phyloP scores from a whole-genome alignment of 1,140 invertebrate species.

The Camponotus floridanus region DNA sequence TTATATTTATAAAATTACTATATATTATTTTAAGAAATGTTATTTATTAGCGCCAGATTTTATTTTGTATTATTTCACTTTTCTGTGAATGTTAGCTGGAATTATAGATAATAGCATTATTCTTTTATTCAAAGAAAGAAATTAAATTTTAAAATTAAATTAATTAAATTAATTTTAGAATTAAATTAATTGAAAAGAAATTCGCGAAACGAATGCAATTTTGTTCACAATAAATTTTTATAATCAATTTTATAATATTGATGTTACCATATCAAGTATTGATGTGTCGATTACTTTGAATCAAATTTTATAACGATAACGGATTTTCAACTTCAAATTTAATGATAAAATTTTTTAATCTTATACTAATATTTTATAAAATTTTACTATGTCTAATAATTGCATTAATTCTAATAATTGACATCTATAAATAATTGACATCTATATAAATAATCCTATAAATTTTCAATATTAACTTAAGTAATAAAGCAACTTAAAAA shows the following conservation, averaged over 20 bases:
- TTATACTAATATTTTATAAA: not conserved
- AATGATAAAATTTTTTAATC: not conserved
- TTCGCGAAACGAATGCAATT: not conserved
- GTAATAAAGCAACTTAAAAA: not conserved
- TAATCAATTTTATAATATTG: not conserved
- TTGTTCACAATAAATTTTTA: not conserved
- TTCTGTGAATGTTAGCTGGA: not conserved
- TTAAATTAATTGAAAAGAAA: not conserved
- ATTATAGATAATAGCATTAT: not conserved
- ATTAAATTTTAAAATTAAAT: not conserved
- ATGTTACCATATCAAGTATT: not conserved
- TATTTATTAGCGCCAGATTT: constrained; percentile 7
- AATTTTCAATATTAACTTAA: not conserved
- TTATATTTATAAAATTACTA: too few species aligned
- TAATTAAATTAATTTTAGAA: not conserved
- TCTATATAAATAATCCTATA: not conserved
- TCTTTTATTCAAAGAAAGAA: too few species aligned
- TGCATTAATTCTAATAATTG: not conserved
- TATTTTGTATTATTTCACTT: not conserved
- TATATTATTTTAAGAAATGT: not conserved
- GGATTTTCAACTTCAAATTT: not conserved
- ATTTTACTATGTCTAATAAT: not conserved
- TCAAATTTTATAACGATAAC: not conserved
- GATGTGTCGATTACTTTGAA: not conserved
- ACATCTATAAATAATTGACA: not conserved